Evolutionary conservation across 2,888 invertebrate species (phyloP).

Genomic region (Leistus spinibarbis): DNA sequence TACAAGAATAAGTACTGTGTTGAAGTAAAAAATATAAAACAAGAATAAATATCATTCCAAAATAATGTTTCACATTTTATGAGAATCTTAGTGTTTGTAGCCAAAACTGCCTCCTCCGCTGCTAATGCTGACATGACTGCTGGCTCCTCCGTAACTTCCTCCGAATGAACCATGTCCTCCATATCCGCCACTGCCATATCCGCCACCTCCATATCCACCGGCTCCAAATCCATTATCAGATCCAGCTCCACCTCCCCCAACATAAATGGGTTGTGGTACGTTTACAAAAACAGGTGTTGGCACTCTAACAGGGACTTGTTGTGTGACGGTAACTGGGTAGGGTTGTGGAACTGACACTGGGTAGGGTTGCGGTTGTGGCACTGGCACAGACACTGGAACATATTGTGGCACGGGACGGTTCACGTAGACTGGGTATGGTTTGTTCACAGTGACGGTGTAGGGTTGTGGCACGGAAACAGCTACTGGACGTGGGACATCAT

Average conservation of each 20-base stretch:
- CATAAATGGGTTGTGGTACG: conserved; percentile 21
- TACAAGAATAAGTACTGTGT: neutral
- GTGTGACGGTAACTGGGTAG: conserved; percentile 47
- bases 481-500: conserved; percentile 29
- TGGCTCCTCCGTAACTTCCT: conserved; percentile 34
- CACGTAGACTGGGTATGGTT: conserved; percentile 25
- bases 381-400: conserved; percentile 50
- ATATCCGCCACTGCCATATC: conserved; percentile 1
- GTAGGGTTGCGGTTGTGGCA: conserved; percentile 59
- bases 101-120: neutral
- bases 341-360: conserved; percentile 47
- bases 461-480: conserved; percentile 18
- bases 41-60: neutral
- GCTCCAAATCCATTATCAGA: conserved; percentile 10
- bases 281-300: conserved; percentile 32
- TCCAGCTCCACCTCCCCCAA: conserved; percentile 19
- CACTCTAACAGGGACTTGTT: conserved; percentile 49
- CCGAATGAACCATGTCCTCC: neutral
- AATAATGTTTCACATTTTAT: neutral
- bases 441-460: conserved; percentile 14
- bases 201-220: conserved; percentile 19
- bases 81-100: neutral
- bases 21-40: neutral
- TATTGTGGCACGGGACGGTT: conserved; percentile 46
- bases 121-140: conserved; percentile 9